Conservation (phyloP, 2,888 invertebrate species). For the Eupithecia vulgata region DNA sequence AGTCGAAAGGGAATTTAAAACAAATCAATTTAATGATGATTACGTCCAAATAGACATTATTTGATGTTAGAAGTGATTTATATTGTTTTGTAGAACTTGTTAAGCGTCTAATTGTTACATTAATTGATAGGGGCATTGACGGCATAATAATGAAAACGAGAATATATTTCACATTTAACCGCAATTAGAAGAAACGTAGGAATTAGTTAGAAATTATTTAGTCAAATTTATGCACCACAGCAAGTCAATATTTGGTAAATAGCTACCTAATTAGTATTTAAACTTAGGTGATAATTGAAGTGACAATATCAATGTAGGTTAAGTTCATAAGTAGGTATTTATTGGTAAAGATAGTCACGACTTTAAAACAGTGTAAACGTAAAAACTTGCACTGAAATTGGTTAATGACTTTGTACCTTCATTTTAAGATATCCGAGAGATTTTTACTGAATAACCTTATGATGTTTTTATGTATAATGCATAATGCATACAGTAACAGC, state of each 20-base stretch:
- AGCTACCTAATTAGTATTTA: conserved; percentile 41
- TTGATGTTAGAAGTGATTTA: conserved; percentile 6
- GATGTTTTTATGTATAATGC: conserved; percentile 31
- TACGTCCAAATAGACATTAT: conserved; percentile 31
- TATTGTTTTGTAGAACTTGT: background rate
- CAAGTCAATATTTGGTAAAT: conserved; percentile 46
- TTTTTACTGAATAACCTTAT: conserved; percentile 33
- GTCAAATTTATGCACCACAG: conserved; percentile 49
- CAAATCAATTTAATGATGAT: conserved; percentile 9
- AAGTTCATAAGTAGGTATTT: conserved; percentile 57
- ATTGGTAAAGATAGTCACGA: conserved; percentile 45
- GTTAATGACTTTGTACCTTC: conserved; percentile 35
- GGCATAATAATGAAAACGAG: conserved; percentile 15
- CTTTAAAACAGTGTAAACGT: conserved; percentile 23
- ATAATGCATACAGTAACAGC: conserved; percentile 22
- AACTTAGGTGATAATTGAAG: conserved; percentile 74
- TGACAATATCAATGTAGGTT: conserved; percentile 80
- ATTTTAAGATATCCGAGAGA: conserved; percentile 38
- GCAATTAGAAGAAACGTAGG: conserved; percentile 44
- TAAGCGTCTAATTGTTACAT: conserved; percentile 5
- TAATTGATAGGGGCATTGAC: conserved; percentile 15
- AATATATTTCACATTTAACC: conserved; percentile 10
- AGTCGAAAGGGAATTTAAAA: conserved; percentile 2
- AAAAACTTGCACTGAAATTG: conserved; percentile 23
- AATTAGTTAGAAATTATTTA: conserved; percentile 43